Percentiles rank a stretch among this genome's conserved stretches.
Conservation (phyloP, 2,888 invertebrate genomes). For the Neuroscelio doddi region DNA sequence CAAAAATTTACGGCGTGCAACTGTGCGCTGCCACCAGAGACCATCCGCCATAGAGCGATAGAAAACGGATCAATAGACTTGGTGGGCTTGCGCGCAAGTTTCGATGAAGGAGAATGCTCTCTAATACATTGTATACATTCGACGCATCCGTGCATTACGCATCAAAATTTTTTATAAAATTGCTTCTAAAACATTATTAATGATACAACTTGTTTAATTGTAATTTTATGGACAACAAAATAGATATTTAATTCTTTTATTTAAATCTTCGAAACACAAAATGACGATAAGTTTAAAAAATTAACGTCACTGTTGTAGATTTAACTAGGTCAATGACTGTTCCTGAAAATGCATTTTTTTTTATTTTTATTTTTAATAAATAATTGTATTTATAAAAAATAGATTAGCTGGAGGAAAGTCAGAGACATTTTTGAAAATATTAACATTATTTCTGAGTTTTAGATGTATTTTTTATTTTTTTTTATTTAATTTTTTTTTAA, state of each 20-base stretch:
- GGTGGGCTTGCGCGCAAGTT: conserved; percentile 60
- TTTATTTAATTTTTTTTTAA: too few species aligned
- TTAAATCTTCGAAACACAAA: too few species aligned
- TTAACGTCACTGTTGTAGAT: conserved; percentile 1
- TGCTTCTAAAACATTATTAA: too few species aligned
- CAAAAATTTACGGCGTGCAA: conserved; percentile 62
- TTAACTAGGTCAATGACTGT: conserved; percentile 16
- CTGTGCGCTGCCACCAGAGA: conserved; percentile 48
- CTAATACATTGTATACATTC: conserved; percentile 16
- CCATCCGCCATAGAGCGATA: conserved; percentile 43
- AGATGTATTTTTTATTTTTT: too few species aligned
- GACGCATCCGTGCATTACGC: not conserved
- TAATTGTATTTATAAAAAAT: too few species aligned
- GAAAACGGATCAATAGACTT: conserved; percentile 65
- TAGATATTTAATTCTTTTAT: too few species aligned
- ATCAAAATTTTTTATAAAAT: not conserved
- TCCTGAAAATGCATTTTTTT: not conserved
- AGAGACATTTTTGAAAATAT: too few species aligned
- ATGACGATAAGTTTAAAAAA: not conserved
- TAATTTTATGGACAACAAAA: too few species aligned
- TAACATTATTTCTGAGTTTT: too few species aligned
- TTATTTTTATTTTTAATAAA: too few species aligned
- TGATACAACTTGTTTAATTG: too few species aligned
- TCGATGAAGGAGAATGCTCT: conserved; percentile 17
- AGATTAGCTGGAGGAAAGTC: too few species aligned